phyloP scores from a whole-genome alignment of 2,888 invertebrate genomes.

The Tenthredo scrophulariae region DNA sequence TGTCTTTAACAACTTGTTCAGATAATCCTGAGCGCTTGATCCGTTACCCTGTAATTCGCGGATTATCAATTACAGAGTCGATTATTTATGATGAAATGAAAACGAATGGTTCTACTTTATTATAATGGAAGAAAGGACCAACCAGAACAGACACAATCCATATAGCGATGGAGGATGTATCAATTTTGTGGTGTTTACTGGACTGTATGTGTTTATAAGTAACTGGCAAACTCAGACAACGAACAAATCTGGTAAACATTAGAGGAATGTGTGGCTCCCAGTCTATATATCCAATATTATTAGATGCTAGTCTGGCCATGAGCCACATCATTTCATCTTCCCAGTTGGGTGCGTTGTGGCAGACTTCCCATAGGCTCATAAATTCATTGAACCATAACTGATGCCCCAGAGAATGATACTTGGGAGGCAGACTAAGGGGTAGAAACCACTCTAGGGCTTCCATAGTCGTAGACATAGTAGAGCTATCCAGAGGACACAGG shows the following conservation, averaged over 20 bases:
- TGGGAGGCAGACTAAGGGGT: conserved; percentile 85
- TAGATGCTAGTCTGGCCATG: conserved; percentile 86
- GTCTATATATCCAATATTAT: conserved; percentile 91
- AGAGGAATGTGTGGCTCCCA: conserved; percentile 92
- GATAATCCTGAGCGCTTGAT: conserved; percentile 85
- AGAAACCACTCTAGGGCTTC: conserved; percentile 87
- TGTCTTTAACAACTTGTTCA: conserved; percentile 90
- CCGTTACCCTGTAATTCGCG: conserved; percentile 84
- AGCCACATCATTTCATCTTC: conserved; percentile 86
- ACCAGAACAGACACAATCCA: conserved; percentile 82
- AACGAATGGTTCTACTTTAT: neutral
- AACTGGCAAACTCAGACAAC: conserved; percentile 89
- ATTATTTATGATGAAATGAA: neutral
- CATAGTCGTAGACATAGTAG: conserved; percentile 80
- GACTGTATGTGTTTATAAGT: conserved; percentile 85
- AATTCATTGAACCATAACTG: conserved; percentile 90
- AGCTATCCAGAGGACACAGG: conserved; percentile 86
- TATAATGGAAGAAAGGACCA: conserved; percentile 59
- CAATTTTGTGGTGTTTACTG: conserved; percentile 80
- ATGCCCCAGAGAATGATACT: conserved; percentile 83
- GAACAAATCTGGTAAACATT: conserved; percentile 87
- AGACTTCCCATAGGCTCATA: conserved; percentile 88
- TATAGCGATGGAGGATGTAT: conserved; percentile 76
- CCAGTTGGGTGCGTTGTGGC: conserved; percentile 86
- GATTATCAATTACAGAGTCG: conserved; percentile 80